Evolutionary conservation across 2,797 vertebrate species (phyloP), one percentile per base, ranked within the genome.

Genomic region (Hybognathus amarus): DNA sequence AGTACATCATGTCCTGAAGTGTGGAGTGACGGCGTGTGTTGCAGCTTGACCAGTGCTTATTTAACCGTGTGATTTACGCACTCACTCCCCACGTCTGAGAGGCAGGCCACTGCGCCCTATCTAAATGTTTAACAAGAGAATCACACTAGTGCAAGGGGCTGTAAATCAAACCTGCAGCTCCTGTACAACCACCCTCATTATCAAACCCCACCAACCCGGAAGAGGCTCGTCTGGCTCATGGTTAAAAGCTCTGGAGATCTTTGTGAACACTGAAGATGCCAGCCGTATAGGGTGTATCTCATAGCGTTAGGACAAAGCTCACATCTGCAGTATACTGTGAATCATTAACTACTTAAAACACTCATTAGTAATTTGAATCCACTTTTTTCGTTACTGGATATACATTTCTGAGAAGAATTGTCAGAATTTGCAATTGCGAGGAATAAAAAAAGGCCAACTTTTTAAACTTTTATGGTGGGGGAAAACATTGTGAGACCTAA

Each of bases 31-130:
- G 77, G 84, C 85, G 75, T 67, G 83, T 83, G 87, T 89, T 90
- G 87, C 83, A 83, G 77, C 86, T 87, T 79, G 83, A 80, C 68
- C 87, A 88, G 87, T 87, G 79, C 90, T 91, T 80, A 88, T 92
- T 92, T 84, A 90, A 80, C 79, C 38, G 22, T 74, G 77, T 94
- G 93, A 94, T 94, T 94, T 94, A 93, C 90, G 89, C 88, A 89
- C 91, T 90, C 88, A 78, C 84, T 86, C 73, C 50, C 88, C 81
- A 86, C 84, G 82, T 71, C 63, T 76, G 78, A 84, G 79, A 86
- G 85, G 84, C 85, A 80, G 85, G 79, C 56, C 75, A 33, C 45
- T 69, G 80, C 63, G 84, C 83, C 80, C 82, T 90, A 85, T 91
- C 87, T 87, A 70, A 73, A 83, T 87, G 87, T 90, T 83, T 87